A percentile compares a stretch with the other conserved stretches of the same genome.
Conservation (phyloP, 1,140 invertebrate genomes). For the Dolichoris vasculosae region DNA sequence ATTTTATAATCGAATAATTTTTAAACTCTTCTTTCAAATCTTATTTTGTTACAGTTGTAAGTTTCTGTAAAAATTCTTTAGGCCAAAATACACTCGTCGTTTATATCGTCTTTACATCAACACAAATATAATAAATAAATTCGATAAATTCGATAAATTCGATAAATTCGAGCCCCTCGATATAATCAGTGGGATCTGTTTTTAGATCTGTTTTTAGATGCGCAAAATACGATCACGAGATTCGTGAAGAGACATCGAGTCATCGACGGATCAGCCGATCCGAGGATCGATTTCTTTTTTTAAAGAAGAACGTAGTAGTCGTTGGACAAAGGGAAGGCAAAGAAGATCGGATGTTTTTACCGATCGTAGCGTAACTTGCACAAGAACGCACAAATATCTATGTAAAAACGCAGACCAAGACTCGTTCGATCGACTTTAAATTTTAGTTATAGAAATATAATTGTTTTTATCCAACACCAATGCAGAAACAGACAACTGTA, state of each 20-base stretch:
- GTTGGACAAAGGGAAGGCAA: too few relatives aligned
- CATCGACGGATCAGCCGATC: too few relatives aligned
- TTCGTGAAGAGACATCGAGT: too few relatives aligned
- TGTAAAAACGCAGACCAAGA: too few relatives aligned
- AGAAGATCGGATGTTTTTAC: too few relatives aligned
- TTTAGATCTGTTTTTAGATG: too few relatives aligned
- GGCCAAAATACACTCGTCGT: slow-evolving; percentile 31
- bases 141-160: too few relatives aligned
- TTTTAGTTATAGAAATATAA: slow-evolving; percentile 7
- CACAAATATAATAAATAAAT: background rate
- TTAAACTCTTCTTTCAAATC: slow-evolving; percentile 61
- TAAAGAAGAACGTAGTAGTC: too few relatives aligned
- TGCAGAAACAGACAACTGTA: slow-evolving; percentile 34
- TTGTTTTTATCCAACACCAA: slow-evolving; percentile 39
- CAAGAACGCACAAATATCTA: too few relatives aligned
- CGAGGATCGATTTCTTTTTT: too few relatives aligned
- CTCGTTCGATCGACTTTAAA: background rate
- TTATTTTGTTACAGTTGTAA: slow-evolving; percentile 56
- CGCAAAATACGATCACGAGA: too few relatives aligned
- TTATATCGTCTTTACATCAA: background rate
- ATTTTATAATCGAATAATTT: slow-evolving; percentile 61
- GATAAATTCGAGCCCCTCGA: background rate
- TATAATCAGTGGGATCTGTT: background rate
- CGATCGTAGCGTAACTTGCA: too few relatives aligned
- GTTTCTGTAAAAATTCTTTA: slow-evolving; percentile 45